Percentiles rank a stretch among this genome's conserved stretches.
These are phyloP conservation scores for Xenentodon cancila DNA, from an alignment of 2,797 vertebrate species.

Conservation along the genomic window DNA sequence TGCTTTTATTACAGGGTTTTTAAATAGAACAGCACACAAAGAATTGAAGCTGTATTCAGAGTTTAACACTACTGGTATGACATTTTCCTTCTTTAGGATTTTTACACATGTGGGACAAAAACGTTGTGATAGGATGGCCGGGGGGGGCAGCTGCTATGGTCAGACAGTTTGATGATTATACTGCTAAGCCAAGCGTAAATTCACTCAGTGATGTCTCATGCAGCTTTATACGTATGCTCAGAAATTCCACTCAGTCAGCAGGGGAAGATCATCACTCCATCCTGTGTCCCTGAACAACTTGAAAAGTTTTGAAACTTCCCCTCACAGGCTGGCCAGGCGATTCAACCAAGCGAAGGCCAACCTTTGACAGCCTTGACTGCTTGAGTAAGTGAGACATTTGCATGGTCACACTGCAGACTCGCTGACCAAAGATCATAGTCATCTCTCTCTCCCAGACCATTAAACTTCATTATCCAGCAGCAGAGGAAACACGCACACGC, in stretches of 20 bases:
- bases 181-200: neutral
- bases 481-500: conserved; percentile 17
- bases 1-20: too few relatives aligned
- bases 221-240: conserved; percentile 12
- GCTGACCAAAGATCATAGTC: conserved; percentile 44
- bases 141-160: too few relatives aligned
- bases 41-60: too few relatives aligned
- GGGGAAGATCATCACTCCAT: conserved; percentile 10
- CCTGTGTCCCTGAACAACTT: conserved; percentile 1
- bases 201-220: conserved; percentile 3
- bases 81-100: too few relatives aligned
- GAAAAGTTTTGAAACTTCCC: conserved; percentile 7
- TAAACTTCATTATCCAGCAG: conserved; percentile 53
- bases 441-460: conserved; percentile 21
- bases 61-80: too few relatives aligned
- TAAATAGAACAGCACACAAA: too few relatives aligned
- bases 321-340: neutral
- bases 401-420: conserved; percentile 27
- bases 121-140: too few relatives aligned
- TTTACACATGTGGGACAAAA: too few relatives aligned
- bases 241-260: conserved; percentile 31
- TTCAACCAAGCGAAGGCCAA: neutral
- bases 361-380: conserved; percentile 28
- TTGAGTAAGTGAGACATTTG: conserved; percentile 51
- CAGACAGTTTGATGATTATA: neutral